Evolutionary conservation across 2,888 invertebrate genomes (phyloP), one percentile per base, ranked within the genome.

Genomic region (Nomada goodeniana): DNA sequence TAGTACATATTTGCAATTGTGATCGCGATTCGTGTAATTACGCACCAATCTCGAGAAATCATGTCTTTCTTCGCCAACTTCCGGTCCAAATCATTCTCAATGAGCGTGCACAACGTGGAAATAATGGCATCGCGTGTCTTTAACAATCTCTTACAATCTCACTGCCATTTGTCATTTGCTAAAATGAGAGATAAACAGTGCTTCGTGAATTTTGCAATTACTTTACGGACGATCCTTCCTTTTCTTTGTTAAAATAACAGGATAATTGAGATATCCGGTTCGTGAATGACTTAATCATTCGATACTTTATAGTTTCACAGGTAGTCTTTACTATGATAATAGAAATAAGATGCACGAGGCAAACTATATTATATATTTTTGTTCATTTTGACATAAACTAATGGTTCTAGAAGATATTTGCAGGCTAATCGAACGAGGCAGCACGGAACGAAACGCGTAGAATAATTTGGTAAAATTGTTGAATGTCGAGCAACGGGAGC

Each of bases 401-500:
- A n/a, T 23, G 47, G 53, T 60, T 55, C 13, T 26, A 71, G 75
- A 80, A 75, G 67, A 75, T 26, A 47, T 80, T 82, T 83, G 59
- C 73, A 81, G 81, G 69, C 36, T 73, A 63, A 57, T 72, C 15
- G 23, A 18, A 36, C 26, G 50, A 55, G 20, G 52, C 26, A 29
- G 36, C 36, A 36, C 5, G 23, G 65, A 77, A 15, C 1, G 65
- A 26, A 10, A 59, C 26, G 18, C 13, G 10, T 57, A 29, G 26
- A 50, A 23, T 29, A 20, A 67, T 7, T 20, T 36, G 36, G 42
- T 23, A 50, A 65, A 42, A 23, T 65, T 55, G 29, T 83, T 85
- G 88, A 83, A 88, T 88, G 88, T 86, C 88, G 82, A 72, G 76
- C 52, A 78, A 83, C 74, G 61, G 52, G 75, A 69, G 60, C 47